These are phyloP conservation scores for Alexandromys fortis DNA, from an alignment of 2,113 vertebrate species.

Conservation along the genomic window DNA sequence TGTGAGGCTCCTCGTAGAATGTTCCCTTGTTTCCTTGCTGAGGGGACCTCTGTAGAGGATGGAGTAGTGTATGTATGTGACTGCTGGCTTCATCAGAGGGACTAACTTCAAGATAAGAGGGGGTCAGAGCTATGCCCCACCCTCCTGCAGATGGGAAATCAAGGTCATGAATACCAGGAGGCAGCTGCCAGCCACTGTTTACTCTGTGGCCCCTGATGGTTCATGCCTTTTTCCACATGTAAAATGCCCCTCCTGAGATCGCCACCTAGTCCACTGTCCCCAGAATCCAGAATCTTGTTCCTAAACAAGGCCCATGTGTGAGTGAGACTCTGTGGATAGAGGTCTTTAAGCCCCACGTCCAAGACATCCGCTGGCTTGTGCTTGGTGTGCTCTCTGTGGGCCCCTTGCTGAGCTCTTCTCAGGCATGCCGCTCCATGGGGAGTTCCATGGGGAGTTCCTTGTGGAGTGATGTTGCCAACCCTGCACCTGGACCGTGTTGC, in stretches of 20 bases:
- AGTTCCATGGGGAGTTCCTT: not conserved
- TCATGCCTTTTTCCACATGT: not conserved
- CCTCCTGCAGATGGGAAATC: not conserved
- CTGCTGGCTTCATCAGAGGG: not conserved
- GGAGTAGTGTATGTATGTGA: rapidly evolving
- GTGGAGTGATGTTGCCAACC: not conserved
- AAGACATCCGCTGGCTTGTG: not conserved
- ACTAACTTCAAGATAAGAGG: not conserved
- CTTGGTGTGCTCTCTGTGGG: not conserved
- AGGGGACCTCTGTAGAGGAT: not conserved
- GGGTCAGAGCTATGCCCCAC: too few relatives aligned
- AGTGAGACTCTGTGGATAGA: not conserved
- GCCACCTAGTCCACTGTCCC: not conserved
- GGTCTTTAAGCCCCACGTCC: not conserved
- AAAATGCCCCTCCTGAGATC: not conserved
- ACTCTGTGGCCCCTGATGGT: rapidly evolving
- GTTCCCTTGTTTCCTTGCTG: not conserved
- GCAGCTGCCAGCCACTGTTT: not conserved
- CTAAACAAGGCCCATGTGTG: not conserved
- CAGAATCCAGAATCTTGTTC: not conserved
- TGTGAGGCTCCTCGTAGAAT: not conserved
- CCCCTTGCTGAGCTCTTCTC: not conserved
- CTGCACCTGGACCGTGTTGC: not conserved
- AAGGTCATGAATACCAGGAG: not conserved
- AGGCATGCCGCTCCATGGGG: not conserved